These are phyloP conservation scores for Cydia pomonella DNA, from an alignment of 1,140 invertebrate genomes.

Conservation along the genomic window DNA sequence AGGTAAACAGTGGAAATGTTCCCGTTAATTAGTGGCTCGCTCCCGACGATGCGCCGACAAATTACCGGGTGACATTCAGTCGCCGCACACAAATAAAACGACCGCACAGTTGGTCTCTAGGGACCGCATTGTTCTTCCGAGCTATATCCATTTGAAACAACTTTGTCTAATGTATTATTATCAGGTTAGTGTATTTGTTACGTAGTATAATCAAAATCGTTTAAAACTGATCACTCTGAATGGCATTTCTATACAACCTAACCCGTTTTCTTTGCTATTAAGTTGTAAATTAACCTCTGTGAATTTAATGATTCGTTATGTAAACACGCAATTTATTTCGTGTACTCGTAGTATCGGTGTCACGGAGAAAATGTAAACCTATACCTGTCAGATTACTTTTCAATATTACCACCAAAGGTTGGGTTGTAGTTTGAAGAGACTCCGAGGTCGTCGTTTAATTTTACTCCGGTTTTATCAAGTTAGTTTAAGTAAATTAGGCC, in stretches of 20 bases:
- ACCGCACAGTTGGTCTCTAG: slow-evolving; percentile 3
- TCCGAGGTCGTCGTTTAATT: background rate
- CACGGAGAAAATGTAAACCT: too few species aligned
- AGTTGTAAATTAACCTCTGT: background rate
- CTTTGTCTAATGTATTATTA: background rate
- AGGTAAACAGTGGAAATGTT: slow-evolving; percentile 43
- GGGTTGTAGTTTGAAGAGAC: too few species aligned
- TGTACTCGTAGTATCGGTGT: too few species aligned
- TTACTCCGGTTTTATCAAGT: background rate
- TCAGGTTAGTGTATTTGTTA: background rate
- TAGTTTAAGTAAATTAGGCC: too few species aligned
- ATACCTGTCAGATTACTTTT: too few species aligned
- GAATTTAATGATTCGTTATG: background rate
- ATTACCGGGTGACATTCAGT: slow-evolving; percentile 55
- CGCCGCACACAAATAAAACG: slow-evolving; percentile 55
- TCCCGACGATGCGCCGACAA: slow-evolving; percentile 62
- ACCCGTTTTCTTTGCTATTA: background rate
- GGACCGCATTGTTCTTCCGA: slow-evolving; percentile 12
- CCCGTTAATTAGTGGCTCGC: slow-evolving; percentile 65
- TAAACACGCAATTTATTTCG: background rate
- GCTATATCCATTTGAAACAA: slow-evolving; percentile 3
- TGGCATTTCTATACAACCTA: too few species aligned
- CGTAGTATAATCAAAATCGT: background rate
- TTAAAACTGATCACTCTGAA: background rate
- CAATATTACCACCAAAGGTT: too few species aligned